These are phyloP conservation scores for Phasianus colchicus DNA, from an alignment of 2,113 vertebrate genomes.

Conservation along the genomic window DNA sequence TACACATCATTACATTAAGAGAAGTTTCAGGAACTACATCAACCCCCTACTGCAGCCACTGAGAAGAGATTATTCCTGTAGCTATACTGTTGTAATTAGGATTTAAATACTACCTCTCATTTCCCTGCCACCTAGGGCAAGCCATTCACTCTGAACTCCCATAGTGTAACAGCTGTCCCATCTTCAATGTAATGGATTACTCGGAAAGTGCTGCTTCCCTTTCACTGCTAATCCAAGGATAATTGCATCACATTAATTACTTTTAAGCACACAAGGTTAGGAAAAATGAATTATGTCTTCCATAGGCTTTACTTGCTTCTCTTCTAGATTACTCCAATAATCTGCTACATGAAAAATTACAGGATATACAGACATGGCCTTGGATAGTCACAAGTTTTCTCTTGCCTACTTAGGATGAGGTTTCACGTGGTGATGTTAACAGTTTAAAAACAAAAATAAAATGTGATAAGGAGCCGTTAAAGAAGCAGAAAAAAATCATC, in stretches of 20 bases:
- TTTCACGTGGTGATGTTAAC: too few species aligned
- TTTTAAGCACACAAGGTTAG: background rate
- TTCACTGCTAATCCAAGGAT: background rate
- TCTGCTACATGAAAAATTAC: background rate
- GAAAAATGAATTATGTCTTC: background rate
- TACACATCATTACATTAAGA: background rate
- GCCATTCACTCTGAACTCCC: background rate
- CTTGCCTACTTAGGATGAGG: background rate
- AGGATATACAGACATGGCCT: rapidly evolving
- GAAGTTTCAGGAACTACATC: background rate
- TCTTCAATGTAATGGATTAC: rapidly evolving
- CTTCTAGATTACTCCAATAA: background rate
- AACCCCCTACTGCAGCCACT: background rate
- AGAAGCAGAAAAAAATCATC: background rate
- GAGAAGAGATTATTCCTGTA: background rate
- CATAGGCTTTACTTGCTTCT: background rate
- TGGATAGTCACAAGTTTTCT: background rate
- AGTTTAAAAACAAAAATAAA: too few species aligned
- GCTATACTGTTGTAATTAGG: background rate
- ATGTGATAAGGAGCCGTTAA: too few species aligned
- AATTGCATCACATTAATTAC: background rate
- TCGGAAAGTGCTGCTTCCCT: background rate
- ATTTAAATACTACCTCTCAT: background rate
- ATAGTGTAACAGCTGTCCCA: background rate
- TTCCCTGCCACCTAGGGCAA: background rate